These are phyloP conservation scores for Gallinago solitaria DNA, from an alignment of 2,797 vertebrate species.

Conservation along the genomic window DNA sequence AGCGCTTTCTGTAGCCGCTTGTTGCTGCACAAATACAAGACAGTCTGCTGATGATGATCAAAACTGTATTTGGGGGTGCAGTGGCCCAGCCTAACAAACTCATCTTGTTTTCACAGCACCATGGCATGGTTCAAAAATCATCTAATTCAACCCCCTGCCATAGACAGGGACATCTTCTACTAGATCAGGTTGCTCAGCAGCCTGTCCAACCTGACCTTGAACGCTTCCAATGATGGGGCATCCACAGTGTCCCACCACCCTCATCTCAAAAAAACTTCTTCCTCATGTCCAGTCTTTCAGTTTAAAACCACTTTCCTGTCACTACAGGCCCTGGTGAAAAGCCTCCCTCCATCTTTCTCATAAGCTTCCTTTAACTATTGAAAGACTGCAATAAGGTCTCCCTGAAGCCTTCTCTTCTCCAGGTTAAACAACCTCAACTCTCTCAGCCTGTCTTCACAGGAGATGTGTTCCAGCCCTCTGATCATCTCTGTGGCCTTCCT, in stretches of 20 bases:
- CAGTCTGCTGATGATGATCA: neutral
- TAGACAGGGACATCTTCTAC: accelerated
- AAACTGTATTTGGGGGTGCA: accelerated
- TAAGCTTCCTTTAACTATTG: no score
- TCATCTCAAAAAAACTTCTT: accelerated
- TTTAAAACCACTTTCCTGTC: neutral
- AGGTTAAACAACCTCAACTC: neutral
- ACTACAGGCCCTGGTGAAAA: neutral
- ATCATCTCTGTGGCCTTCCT: accelerated
- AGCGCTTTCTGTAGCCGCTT: neutral
- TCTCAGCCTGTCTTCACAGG: accelerated
- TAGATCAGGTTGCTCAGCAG: neutral
- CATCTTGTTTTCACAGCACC: neutral
- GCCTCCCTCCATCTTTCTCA: neutral
- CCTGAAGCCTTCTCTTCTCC: neutral
- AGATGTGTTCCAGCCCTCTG: neutral
- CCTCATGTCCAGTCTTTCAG: neutral
- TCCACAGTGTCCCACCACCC: accelerated
- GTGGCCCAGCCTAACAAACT: neutral
- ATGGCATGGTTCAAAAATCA: accelerated
- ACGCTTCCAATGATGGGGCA: neutral
- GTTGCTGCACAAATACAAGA: neutral
- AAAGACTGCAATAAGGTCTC: neutral
- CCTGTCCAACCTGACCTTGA: accelerated
- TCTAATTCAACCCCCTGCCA: accelerated